phyloP scores from a whole-genome alignment of 2,113 vertebrate genomes.

The Chitala chitala region DNA sequence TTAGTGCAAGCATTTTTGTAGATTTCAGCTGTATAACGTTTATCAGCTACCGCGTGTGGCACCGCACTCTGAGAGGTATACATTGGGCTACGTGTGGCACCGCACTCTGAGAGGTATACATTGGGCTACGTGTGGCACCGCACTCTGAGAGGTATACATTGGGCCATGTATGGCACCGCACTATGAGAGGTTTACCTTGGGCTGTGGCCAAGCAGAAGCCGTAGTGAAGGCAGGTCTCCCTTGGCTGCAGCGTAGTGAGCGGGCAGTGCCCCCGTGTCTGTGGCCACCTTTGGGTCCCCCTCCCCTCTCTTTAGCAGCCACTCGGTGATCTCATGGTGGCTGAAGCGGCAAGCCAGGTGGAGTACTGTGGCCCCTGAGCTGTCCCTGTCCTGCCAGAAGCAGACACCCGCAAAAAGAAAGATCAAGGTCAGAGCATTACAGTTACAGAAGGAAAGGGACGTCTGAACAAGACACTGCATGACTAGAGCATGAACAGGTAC shows the following conservation, averaged over 20 bases:
- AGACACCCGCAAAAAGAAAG: conserved; percentile 21
- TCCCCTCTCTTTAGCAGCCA: conserved; percentile 82
- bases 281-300: conserved; percentile 72
- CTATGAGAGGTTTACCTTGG: conserved; percentile 72
- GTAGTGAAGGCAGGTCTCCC: conserved; percentile 86
- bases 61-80: not conserved
- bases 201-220: conserved; percentile 76
- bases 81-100: not conserved
- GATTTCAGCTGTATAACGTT: not conserved
- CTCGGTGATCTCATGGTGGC: conserved; percentile 83
- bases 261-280: conserved; percentile 83
- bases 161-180: not conserved
- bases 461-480: too few relatives aligned
- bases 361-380: conserved; percentile 89
- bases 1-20: too few relatives aligned
- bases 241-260: conserved; percentile 95
- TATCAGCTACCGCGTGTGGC: not conserved
- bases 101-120: not conserved
- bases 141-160: not conserved
- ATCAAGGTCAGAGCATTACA: not conserved
- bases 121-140: not conserved
- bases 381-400: conserved; percentile 74
- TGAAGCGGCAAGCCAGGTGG: conserved; percentile 89
- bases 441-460: not conserved
- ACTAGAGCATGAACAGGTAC: too few relatives aligned